Evolutionary conservation across 92 coral and sea anemone species (phyloP), one percentile per base, ranked within the genome.

Genomic region (Phenganax subtilis): DNA sequence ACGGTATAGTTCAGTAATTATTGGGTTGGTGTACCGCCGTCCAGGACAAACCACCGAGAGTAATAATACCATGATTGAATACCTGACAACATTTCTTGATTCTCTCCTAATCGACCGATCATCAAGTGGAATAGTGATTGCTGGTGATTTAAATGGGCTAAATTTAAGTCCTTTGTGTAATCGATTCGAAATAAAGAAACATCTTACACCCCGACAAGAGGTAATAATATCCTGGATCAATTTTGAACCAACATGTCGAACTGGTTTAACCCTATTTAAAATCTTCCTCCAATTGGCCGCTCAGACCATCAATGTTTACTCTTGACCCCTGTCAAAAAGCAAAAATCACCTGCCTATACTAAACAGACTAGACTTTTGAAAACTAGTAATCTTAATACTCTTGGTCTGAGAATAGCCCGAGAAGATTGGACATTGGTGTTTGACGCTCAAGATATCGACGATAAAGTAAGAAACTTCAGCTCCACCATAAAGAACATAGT

Each of bases 321-420:
- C 47, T 67, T 77, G 63, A 69, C 76, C 62, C 85, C 84, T 20
- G 25, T 20, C 25, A 20, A 20, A 20, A 20, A 20, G 25, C 25
- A 20, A 20, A 20, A 20, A 20, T 20, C 25, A 20, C 25, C 25
- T 20, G 25, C 25, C 25, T 20, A 20, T 20, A 20, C 25, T 20
- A 20, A 20, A 20, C 25, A 20, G 25, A 20, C 25, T 20, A 20
- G 25, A 83, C 72, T 37, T 29, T 66, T 86, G 86, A 77, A 72
- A 61, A 76, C 86, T 31, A 65, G 74, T 15, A 87, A 85, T 81
- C 75, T 87, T 72, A 84, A 37, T 60, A 84, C 14, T 57, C 76
- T 72, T 81, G 85, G 70, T 58, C 63, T 80, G 57, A 65, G 37
- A 67, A 29, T 29, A 47, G 16, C 47, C 84, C 31, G 69, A 54